Percentiles rank a stretch among this genome's conserved stretches.
These are phyloP conservation scores for Nannospalax galili DNA, from an alignment of 2,113 vertebrate species.

Conservation along the genomic window DNA sequence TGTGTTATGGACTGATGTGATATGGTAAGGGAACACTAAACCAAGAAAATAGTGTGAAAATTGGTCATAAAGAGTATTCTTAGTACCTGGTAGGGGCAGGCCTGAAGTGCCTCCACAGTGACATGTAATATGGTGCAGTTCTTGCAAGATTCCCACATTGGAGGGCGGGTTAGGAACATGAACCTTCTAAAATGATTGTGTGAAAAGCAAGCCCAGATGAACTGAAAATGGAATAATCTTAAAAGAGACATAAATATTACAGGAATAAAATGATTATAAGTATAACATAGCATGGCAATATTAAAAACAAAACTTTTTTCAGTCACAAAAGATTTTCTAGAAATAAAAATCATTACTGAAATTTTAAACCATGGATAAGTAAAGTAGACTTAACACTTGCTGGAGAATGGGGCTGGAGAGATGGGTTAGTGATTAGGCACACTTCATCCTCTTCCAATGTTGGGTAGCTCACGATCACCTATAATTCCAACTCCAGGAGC, in stretches of 20 bases:
- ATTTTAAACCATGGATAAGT: neutral
- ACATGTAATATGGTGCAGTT: no score
- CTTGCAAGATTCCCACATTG: neutral
- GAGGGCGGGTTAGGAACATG: neutral
- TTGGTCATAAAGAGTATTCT: neutral
- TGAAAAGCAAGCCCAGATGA: constrained; percentile 14
- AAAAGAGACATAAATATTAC: neutral
- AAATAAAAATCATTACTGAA: neutral
- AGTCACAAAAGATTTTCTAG: neutral
- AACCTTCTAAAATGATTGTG: neutral
- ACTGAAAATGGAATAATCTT: neutral
- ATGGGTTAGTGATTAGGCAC: neutral
- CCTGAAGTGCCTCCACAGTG: no score
- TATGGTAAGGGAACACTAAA: neutral
- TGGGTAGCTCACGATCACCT: neutral
- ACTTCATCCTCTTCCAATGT: neutral
- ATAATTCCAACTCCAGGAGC: neutral
- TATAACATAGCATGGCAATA: neutral
- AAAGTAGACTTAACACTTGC: neutral
- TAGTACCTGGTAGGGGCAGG: neutral
- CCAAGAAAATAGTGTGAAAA: neutral
- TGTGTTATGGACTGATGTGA: neutral
- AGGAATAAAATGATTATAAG: constrained; percentile 1
- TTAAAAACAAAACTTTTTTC: neutral
- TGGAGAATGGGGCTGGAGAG: neutral